These are phyloP conservation scores for Galendromus occidentalis DNA, from an alignment of 1,140 invertebrate genomes.

Conservation along the genomic window DNA sequence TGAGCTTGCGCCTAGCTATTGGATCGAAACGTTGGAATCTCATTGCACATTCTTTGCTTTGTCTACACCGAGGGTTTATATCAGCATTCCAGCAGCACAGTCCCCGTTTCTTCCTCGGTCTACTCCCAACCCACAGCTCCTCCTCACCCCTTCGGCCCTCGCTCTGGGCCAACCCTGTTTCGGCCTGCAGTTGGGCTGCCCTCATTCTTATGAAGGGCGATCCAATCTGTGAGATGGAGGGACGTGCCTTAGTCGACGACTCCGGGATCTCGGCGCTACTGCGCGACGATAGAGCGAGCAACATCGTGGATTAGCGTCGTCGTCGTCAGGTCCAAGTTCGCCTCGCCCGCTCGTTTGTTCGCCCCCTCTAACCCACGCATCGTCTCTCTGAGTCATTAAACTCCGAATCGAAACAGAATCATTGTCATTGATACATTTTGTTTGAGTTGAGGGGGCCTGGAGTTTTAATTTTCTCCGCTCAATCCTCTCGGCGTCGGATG, in stretches of 20 bases:
- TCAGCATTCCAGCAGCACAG: constrained; percentile 5
- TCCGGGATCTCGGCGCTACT: neutral
- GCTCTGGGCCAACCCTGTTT: neutral
- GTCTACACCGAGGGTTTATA: neutral
- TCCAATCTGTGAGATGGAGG: neutral
- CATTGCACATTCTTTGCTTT: constrained; percentile 10
- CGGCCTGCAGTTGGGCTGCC: neutral
- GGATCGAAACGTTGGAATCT: constrained; percentile 11
- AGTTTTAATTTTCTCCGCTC: too few species aligned
- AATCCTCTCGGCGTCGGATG: too few species aligned
- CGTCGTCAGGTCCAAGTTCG: neutral
- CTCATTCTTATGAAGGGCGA: neutral
- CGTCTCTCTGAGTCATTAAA: too few species aligned
- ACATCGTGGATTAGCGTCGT: constrained; percentile 6
- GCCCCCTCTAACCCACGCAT: neutral
- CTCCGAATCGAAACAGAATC: too few species aligned
- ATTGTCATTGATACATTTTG: too few species aligned
- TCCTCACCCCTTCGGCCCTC: neutral
- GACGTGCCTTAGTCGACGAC: neutral
- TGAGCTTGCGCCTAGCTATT: neutral
- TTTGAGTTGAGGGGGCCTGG: too few species aligned
- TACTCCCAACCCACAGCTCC: neutral
- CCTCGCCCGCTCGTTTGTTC: neutral
- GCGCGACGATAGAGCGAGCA: neutral
- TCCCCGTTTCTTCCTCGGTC: neutral